Conservation (phyloP, 2,888 invertebrate genomes). For the Dioctria rufipes region DNA sequence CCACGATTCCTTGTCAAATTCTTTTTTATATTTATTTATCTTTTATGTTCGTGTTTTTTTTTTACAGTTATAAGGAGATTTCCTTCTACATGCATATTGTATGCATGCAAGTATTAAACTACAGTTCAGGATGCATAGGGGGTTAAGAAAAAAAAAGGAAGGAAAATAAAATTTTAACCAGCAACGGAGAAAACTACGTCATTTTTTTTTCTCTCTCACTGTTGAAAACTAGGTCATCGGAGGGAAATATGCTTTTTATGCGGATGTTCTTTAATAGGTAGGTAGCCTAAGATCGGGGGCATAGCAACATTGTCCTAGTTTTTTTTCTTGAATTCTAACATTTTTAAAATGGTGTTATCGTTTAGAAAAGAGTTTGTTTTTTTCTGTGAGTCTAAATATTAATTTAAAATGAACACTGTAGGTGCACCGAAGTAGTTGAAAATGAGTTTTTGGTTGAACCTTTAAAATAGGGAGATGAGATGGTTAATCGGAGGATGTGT, state of each 20-base stretch:
- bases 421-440: neutral
- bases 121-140: neutral
- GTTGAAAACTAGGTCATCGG: constrained; percentile 40
- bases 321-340: constrained; percentile 1
- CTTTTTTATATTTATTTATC: too few relatives aligned
- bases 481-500: too few relatives aligned
- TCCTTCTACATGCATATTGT: neutral
- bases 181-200: neutral
- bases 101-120: constrained; percentile 32
- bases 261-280: constrained; percentile 38
- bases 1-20: neutral
- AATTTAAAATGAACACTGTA: neutral
- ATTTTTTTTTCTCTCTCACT: neutral
- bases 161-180: neutral
- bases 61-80: constrained; percentile 23
- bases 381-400: constrained; percentile 8
- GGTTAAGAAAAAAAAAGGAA: neutral
- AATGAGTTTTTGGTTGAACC: neutral
- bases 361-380: constrained; percentile 9
- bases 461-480: too few relatives aligned
- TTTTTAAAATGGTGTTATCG: constrained; percentile 15
- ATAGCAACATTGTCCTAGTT: constrained; percentile 47
- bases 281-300: constrained; percentile 46
- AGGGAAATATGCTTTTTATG: constrained; percentile 41
- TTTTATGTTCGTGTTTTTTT: neutral